Percentiles rank a stretch among this genome's conserved stretches.
Conservation (phyloP, 1,140 invertebrate genomes). For the Pseudachorutes palmiensis region DNA sequence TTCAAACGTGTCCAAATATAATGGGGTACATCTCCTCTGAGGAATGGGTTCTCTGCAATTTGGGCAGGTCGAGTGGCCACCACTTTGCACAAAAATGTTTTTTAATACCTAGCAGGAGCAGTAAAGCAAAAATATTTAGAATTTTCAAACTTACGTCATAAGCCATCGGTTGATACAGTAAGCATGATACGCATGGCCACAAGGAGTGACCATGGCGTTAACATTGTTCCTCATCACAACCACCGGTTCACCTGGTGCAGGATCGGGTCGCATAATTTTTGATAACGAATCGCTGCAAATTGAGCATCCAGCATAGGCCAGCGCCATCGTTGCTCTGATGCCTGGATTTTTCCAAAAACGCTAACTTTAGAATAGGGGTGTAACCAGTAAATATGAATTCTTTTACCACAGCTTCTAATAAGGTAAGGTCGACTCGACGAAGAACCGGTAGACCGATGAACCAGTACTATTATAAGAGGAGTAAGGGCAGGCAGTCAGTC, state of each 20-base stretch:
- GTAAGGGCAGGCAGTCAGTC: too few species aligned
- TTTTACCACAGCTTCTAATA: too few species aligned
- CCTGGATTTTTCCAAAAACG: too few species aligned
- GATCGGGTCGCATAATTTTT: neutral
- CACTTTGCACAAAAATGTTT: neutral
- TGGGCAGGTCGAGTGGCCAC: neutral
- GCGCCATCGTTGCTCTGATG: too few species aligned
- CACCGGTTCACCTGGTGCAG: neutral
- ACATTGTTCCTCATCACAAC: neutral
- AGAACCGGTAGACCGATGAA: too few species aligned
- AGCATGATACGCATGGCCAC: neutral
- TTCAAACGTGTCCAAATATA: neutral
- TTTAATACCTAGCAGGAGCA: neutral
- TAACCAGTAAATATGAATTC: too few species aligned
- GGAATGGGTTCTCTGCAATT: neutral
- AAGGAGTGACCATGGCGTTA: neutral
- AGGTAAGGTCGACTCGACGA: too few species aligned
- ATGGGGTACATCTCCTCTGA: neutral
- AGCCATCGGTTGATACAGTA: slow-evolving; percentile 3
- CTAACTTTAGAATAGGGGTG: too few species aligned
- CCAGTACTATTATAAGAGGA: too few species aligned
- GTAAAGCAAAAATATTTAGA: neutral
- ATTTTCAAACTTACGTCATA: neutral
- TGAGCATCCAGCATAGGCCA: neutral
- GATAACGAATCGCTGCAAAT: neutral